Percentiles rank a stretch among this genome's conserved stretches.
These are phyloP conservation scores for Mesembrinibis cayennensis DNA, from an alignment of 2,113 vertebrate genomes.

Conservation along the genomic window DNA sequence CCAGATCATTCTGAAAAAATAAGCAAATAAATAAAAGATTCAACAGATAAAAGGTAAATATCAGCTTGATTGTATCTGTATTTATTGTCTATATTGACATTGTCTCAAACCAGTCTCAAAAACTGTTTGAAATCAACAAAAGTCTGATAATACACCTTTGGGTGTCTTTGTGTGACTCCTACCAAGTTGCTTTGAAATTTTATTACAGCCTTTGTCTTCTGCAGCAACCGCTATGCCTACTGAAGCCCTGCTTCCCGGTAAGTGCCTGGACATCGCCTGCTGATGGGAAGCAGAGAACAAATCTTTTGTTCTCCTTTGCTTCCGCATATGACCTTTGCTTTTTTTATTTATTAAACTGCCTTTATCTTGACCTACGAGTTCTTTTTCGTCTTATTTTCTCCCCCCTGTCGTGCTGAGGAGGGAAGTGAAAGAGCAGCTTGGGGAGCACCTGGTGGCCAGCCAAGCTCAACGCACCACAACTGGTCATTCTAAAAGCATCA, in stretches of 20 bases:
- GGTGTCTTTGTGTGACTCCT: background rate
- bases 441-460: background rate
- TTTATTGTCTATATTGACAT: background rate
- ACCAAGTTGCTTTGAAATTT: background rate
- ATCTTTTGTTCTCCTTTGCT: background rate
- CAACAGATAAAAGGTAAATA: background rate
- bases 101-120: background rate
- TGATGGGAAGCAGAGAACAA: background rate
- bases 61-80: background rate
- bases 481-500: background rate
- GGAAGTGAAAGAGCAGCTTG: rapidly evolving
- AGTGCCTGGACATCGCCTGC: background rate
- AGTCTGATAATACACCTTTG: background rate
- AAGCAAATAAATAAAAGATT: background rate
- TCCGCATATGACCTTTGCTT: rapidly evolving
- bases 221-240: rapidly evolving
- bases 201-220: background rate
- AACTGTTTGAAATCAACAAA: background rate
- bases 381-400: background rate
- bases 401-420: background rate
- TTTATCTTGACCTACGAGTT: rapidly evolving
- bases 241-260: background rate
- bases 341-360: background rate
- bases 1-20: background rate
- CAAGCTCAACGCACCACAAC: background rate